Base-by-base conservation (phyloP, 1,140 invertebrate species). In the Drosophila repleta region DNA sequence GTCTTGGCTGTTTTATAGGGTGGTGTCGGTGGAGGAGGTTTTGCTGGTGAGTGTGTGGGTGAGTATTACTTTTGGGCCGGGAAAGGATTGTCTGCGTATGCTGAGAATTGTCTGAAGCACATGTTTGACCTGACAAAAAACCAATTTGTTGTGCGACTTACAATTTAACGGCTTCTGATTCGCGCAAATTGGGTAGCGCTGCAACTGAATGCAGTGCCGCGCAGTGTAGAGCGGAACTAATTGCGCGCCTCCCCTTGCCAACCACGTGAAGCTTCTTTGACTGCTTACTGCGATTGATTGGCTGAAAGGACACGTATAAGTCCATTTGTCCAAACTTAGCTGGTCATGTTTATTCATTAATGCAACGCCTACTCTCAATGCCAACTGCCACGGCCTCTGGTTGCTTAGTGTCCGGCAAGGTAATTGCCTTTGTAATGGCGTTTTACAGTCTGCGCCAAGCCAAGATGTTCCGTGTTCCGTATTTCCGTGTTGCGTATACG, bases 271-370 rank as follows among this genome's bases (percentile, higher is more conserved):
- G 67, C 26, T 74, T 76, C 39, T 46, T 72, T 45, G 37, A 35
- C 41, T 76, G 73, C 88, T 87, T 77, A 83, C 83, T 87, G 79
- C 67, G 63, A 88, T 32, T 29, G 45, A 41, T 4, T 7, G 37
- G n/a, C 18, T 17, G 20, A 35, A 52, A 48, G 24, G 6, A 4
- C 24, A 0, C 24, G 4, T 8, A 8, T 8, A 29, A 29, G 61
- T 78, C 78, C 78, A 79, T 78, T 88, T 79, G 85, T 73, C 69
- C 61, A 55, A 81, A 76, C 85, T 76, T 80, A 82, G 90, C 90
- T 90, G 72, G 69, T 69, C 85, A 69, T 85, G 85, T 90, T 90
- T 90, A 90, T 90, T 85, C 85, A 90, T 90, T 90, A 90, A 90
- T 85, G 74, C 71, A 72, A 35, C 32, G 75, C 73, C 76, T 72